Evolutionary conservation across 92 coral and sea anemone genomes (phyloP).

Genomic region (Galaxea fascicularis): DNA sequence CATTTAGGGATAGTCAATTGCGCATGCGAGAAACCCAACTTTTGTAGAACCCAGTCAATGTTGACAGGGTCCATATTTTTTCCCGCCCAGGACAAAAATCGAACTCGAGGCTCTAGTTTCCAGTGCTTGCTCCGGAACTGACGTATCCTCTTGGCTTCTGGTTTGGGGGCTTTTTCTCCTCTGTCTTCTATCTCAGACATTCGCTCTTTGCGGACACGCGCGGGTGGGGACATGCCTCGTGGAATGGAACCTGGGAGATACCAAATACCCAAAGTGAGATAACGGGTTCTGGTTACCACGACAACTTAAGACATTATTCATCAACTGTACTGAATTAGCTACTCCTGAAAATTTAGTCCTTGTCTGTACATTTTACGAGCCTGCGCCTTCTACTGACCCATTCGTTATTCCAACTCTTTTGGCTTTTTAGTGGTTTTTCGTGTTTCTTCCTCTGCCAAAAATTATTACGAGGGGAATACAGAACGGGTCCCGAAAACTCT

Average conservation of each 20-base stretch:
- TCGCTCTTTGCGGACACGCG: constrained; percentile 70
- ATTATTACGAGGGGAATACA: too few species aligned
- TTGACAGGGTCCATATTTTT: constrained; percentile 96
- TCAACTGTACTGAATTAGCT: too few species aligned
- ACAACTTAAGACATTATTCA: too few species aligned
- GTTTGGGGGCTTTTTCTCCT: constrained; percentile 73
- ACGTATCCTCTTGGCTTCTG: constrained; percentile 88
- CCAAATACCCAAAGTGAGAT: not conserved
- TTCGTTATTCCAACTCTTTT: too few species aligned
- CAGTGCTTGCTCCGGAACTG: constrained; percentile 98
- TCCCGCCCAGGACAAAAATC: constrained; percentile 99
- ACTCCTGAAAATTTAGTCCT: too few species aligned
- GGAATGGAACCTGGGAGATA: constrained; percentile 76
- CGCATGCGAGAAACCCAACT: constrained; percentile 97
- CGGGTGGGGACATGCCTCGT: constrained; percentile 76
- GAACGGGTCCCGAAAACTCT: too few species aligned
- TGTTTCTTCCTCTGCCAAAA: too few species aligned
- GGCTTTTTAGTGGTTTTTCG: too few species aligned
- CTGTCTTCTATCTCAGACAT: constrained; percentile 79
- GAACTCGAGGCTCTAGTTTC: constrained; percentile 97
- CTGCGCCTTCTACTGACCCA: too few species aligned
- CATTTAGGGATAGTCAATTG: constrained; percentile 97
- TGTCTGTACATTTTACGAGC: too few species aligned
- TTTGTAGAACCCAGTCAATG: constrained; percentile 98
- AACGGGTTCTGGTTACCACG: too few species aligned